Conservation (phyloP, 1,140 invertebrate genomes). For the Euura saliciscinereae region DNA sequence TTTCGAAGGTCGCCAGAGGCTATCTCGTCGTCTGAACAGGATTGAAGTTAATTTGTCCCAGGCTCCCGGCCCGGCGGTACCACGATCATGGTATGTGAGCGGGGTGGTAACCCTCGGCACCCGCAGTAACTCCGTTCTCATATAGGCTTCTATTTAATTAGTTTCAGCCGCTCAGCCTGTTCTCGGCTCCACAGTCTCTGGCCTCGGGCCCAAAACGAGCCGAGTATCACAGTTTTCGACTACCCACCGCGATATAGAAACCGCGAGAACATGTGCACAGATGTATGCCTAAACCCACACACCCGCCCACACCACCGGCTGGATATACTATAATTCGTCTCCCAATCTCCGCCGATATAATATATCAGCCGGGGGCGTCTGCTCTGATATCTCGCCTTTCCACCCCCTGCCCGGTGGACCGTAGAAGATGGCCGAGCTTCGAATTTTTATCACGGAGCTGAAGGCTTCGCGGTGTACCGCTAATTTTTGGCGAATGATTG, state of each 20-base stretch:
- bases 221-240: not conserved
- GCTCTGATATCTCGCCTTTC: not conserved
- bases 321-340: not conserved
- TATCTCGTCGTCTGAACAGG: not conserved
- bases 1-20: not conserved
- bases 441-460: no score
- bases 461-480: no score
- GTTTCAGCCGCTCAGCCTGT: not conserved
- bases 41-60: constrained; percentile 13
- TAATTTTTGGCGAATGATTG: no score
- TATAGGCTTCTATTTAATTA: constrained; percentile 13
- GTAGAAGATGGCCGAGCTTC: no score
- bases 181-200: not conserved
- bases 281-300: not conserved
- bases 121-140: not conserved
- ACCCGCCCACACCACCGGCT: not conserved
- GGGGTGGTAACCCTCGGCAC: not conserved
- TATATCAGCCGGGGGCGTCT: constrained; percentile 1
- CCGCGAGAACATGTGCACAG: not conserved
- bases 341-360: not conserved
- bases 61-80: not conserved
- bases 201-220: not conserved
- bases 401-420: not conserved
- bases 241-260: not conserved
- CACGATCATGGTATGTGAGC: no score